phyloP scores from a whole-genome alignment of 2,113 vertebrate genomes.

The Girardinichthys multiradiatus region DNA sequence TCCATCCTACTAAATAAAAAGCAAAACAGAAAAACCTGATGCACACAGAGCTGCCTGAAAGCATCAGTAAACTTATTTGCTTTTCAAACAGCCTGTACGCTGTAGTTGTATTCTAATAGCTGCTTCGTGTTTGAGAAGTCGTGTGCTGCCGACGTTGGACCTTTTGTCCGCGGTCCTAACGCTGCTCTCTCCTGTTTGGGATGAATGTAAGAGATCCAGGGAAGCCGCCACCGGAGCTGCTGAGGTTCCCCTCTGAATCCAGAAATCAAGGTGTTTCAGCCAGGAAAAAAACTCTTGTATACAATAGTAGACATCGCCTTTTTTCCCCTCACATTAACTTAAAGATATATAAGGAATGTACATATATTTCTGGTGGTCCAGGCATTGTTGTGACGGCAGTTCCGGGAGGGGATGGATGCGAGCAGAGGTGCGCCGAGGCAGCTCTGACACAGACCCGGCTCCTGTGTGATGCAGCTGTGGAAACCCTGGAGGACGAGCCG shows the following conservation, averaged over 20 bases:
- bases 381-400: constrained; percentile 60
- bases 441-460: constrained; percentile 47
- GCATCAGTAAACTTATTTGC: background rate
- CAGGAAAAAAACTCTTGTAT: background rate
- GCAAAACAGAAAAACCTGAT: background rate
- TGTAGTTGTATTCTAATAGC: background rate
- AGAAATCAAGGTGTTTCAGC: background rate
- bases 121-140: background rate
- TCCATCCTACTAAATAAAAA: too few species aligned
- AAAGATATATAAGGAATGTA: constrained; percentile 10
- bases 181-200: constrained; percentile 49
- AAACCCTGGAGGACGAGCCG: constrained; percentile 22
- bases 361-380: constrained; percentile 26
- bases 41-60: background rate
- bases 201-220: constrained; percentile 67
- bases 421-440: constrained; percentile 58
- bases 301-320: background rate
- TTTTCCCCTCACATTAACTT: background rate
- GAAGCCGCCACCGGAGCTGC: constrained; percentile 31
- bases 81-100: too few species aligned
- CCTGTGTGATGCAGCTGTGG: constrained; percentile 66
- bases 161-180: constrained; percentile 57
- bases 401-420: constrained; percentile 50
- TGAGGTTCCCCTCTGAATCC: constrained; percentile 7
- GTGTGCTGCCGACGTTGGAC: constrained; percentile 18